Conservation (phyloP, 2,888 invertebrate genomes). For the Apodemia mormo region DNA sequence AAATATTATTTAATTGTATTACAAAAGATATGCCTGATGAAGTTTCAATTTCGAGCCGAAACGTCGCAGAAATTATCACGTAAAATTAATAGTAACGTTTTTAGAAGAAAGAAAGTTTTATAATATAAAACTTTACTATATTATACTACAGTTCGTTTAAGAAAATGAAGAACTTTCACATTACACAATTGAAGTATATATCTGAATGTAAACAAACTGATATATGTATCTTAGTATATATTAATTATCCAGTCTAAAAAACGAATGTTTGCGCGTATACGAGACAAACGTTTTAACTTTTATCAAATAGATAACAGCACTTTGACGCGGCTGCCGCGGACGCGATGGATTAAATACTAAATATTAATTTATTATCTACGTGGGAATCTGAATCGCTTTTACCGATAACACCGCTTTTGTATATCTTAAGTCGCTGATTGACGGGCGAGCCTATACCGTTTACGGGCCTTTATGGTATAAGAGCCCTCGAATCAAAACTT, state of each 20-base stretch:
- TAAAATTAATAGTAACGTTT: no score
- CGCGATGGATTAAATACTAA: neutral
- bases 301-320: slow-evolving; percentile 1
- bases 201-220: neutral
- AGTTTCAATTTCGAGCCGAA: no score
- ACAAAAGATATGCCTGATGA: no score
- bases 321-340: neutral
- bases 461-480: no score
- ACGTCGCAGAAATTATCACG: no score
- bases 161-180: no score
- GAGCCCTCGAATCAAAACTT: no score
- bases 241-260: neutral
- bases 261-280: neutral
- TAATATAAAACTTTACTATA: no score
- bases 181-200: neutral
- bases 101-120: no score
- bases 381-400: neutral
- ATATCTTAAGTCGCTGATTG: neutral
- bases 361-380: slow-evolving; percentile 1
- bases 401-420: neutral
- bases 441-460: no score
- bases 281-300: slow-evolving; percentile 13
- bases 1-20: no score
- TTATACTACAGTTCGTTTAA: no score
- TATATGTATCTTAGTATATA: neutral